These are phyloP conservation scores for Uloborus diversus DNA, from an alignment of 1,140 invertebrate species.

Conservation along the genomic window DNA sequence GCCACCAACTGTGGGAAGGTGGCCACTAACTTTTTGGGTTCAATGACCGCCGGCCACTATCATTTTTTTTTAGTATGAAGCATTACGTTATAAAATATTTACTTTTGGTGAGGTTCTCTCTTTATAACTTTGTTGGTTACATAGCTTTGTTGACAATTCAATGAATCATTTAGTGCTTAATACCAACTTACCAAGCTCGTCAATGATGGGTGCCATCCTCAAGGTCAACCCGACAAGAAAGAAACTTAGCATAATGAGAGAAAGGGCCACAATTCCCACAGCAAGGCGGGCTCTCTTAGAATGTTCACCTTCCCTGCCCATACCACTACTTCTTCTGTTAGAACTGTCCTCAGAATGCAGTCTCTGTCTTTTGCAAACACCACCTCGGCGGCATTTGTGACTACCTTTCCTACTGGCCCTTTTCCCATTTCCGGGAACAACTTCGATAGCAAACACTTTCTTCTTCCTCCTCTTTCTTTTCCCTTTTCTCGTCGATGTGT, in stretches of 20 bases:
- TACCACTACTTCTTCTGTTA: constrained; percentile 45
- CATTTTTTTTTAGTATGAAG: too few species aligned
- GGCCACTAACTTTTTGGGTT: too few species aligned
- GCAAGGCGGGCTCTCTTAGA: constrained; percentile 84
- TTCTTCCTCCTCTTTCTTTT: constrained; percentile 19
- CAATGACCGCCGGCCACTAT: too few species aligned
- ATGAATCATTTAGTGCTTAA: too few species aligned
- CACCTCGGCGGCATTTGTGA: constrained; percentile 66
- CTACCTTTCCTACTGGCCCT: too few species aligned
- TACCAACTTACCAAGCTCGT: constrained; percentile 91
- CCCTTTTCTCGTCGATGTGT: background rate
- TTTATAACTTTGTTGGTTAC: too few species aligned
- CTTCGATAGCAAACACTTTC: constrained; percentile 50
- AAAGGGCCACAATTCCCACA: constrained; percentile 85
- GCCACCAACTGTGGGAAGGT: too few species aligned
- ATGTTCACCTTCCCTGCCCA: constrained; percentile 72
- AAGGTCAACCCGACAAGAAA: constrained; percentile 87
- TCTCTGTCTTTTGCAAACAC: constrained; percentile 36
- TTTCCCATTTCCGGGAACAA: constrained; percentile 28
- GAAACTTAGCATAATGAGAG: constrained; percentile 84
- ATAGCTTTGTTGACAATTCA: too few species aligned
- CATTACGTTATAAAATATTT: too few species aligned
- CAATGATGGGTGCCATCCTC: constrained; percentile 88
- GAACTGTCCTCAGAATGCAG: constrained; percentile 55
- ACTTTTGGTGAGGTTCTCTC: too few species aligned